Evolutionary conservation across 2,113 vertebrate species (phyloP).

Genomic region (Neogobius melanostomus): DNA sequence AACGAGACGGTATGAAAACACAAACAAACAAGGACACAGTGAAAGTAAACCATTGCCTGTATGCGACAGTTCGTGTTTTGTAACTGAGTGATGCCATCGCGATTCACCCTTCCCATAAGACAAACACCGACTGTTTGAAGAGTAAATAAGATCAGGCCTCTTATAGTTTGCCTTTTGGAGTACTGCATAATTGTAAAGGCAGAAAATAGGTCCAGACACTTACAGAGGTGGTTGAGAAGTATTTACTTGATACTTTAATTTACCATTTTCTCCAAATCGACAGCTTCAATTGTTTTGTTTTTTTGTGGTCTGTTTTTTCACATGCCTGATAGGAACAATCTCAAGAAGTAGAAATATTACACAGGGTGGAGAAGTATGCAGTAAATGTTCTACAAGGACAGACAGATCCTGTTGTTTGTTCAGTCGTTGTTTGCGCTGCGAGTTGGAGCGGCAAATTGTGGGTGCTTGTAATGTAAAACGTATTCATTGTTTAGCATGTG

Average conservation of each 20-base stretch:
- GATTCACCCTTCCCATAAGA: conserved; percentile 17
- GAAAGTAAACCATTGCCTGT: not conserved
- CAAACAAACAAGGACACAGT: conserved; percentile 4
- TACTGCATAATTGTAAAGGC: not conserved
- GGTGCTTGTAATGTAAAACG: not conserved
- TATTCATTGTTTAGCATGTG: not conserved
- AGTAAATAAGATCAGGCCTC: not conserved
- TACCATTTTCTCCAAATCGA: not conserved
- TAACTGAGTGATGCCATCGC: not conserved
- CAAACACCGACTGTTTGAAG: conserved; percentile 6
- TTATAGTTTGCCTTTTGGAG: not conserved
- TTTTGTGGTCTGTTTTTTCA: not conserved
- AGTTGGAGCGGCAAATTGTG: not conserved
- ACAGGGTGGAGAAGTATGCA: not conserved
- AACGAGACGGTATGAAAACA: not conserved
- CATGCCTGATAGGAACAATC: not conserved
- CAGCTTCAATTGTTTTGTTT: not conserved
- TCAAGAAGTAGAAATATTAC: conserved; percentile 6
- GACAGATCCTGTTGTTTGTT: not conserved
- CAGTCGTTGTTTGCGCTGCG: not conserved
- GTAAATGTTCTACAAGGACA: not conserved
- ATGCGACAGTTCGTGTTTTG: conserved; percentile 13
- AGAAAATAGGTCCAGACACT: not conserved
- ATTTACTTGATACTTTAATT: not conserved
- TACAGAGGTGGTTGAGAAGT: not conserved